Evolutionary conservation across 2,797 vertebrate species (phyloP), one percentile per base, ranked within the genome.

Genomic region (Babyrousa celebensis): DNA sequence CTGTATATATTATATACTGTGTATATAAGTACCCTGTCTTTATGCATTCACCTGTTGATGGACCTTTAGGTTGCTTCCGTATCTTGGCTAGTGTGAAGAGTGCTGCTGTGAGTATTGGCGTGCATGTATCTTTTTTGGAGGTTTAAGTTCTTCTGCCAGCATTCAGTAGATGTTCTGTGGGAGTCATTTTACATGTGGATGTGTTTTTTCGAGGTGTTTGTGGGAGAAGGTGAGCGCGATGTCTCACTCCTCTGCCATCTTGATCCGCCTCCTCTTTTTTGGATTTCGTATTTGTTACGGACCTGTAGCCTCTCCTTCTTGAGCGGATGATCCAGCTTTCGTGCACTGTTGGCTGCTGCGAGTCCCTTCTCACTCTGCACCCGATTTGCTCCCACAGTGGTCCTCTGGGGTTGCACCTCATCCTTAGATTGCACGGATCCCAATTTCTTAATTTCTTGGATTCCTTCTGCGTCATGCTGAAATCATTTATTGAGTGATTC

Each of bases 401-500:
- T 29, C 88, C 52, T 67, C 63, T 20, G 21, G 56, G 48, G 4
- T 36, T 48, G 23, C 8, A 32, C 14, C 7, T 80, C n/a, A 4
- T n/a, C 36, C 71, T 36, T 43, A 36, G 67, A 6, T 74, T 72
- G 67, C 27, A 25, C 12, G 16, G n/a, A 56, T n/a, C n/a, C 27
- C 79, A 9, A 1, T 5, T 85, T 62, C 67, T 96, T 56, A 3
- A 20, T 70, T 75, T 85, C 80, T 95, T 43, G 60, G 43, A 63
- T 68, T 90, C 54, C 65, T 74, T 91, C 78, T 93, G 56, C 58
- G 23, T 93, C 88, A 85, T 56, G 68, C 83, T 54, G 88, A 89
- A 79, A 20, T 29, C 29, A 58, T 58, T 68, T 40, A 36, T 40
- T n/a, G 27, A 79, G 16, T 48, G 52, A 74, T 54, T 56, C 52